Conservation (phyloP, 2,888 invertebrate species). For the Coelinius sp. region DNA sequence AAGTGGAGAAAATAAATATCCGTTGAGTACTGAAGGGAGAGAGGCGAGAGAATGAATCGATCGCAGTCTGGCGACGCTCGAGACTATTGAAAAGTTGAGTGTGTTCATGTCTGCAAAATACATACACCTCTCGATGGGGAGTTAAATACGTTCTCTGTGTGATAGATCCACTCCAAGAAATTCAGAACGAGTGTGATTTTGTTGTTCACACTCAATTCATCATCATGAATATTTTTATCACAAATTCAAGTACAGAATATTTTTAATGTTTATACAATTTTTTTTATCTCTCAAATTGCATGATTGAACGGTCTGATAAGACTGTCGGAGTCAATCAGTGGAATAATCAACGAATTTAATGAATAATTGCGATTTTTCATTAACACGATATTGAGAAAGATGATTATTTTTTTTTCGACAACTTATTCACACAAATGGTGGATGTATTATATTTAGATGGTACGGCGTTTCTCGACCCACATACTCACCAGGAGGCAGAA, state of each 20-base stretch:
- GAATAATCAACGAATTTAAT: not conserved
- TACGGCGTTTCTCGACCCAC: slow-evolving; percentile 67
- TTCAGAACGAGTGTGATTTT: not conserved
- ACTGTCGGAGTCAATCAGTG: not conserved
- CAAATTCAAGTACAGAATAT: too few relatives aligned
- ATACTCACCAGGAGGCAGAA: slow-evolving; percentile 63
- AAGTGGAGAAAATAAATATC: slow-evolving; percentile 7
- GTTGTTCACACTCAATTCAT: not conserved
- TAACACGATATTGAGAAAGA: slow-evolving; percentile 12
- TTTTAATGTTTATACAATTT: not conserved
- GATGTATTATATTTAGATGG: slow-evolving; percentile 62
- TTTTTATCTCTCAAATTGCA: not conserved
- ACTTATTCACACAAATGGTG: not conserved
- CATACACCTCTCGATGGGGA: not conserved
- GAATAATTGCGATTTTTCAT: not conserved
- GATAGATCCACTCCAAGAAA: not conserved
- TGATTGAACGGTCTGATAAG: not conserved
- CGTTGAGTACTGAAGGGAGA: slow-evolving; percentile 1
- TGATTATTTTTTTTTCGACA: not conserved
- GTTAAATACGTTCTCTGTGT: not conserved
- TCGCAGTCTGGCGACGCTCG: slow-evolving; percentile 47
- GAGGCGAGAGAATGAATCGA: slow-evolving; percentile 38
- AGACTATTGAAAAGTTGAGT: slow-evolving; percentile 17
- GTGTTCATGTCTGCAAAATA: not conserved
- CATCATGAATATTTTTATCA: not conserved